Conservation (phyloP, 2,888 invertebrate species). For the Diogma glabrata region DNA sequence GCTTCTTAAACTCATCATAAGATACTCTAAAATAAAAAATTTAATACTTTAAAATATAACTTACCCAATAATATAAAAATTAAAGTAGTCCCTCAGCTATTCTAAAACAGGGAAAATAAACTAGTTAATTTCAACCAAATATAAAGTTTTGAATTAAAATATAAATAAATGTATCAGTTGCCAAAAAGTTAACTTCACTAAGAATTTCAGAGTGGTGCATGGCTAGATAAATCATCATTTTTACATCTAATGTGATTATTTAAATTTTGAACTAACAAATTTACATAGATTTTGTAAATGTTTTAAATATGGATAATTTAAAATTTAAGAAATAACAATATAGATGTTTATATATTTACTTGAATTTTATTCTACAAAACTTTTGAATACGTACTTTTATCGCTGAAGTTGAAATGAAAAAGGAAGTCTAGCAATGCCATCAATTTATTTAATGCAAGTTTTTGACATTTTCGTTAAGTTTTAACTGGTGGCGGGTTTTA, state of each 20-base stretch:
- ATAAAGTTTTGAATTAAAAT: no score
- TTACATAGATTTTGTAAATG: background rate
- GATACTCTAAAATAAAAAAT: no score
- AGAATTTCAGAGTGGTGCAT: constrained; percentile 18
- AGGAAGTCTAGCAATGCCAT: constrained; percentile 4
- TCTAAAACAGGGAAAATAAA: no score
- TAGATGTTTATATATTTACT: background rate
- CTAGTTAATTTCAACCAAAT: no score
- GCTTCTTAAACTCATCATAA: background rate
- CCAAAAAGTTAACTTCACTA: no score
- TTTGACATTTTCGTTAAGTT: no score
- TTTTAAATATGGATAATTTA: background rate
- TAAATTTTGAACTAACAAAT: background rate
- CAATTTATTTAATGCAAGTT: no score
- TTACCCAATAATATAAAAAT: no score
- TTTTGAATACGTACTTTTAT: background rate
- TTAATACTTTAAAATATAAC: no score
- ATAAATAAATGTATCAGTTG: no score
- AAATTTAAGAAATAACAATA: background rate
- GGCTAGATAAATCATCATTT: constrained; percentile 1
- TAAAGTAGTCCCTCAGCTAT: no score
- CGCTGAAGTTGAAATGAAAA: constrained; percentile 1
- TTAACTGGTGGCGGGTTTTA: no score
- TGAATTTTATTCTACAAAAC: background rate
- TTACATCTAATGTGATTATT: background rate